Percentiles rank a stretch among this genome's conserved stretches.
phyloP scores from a whole-genome alignment of 1,140 invertebrate species.

The Cheumatopsyche charites region DNA sequence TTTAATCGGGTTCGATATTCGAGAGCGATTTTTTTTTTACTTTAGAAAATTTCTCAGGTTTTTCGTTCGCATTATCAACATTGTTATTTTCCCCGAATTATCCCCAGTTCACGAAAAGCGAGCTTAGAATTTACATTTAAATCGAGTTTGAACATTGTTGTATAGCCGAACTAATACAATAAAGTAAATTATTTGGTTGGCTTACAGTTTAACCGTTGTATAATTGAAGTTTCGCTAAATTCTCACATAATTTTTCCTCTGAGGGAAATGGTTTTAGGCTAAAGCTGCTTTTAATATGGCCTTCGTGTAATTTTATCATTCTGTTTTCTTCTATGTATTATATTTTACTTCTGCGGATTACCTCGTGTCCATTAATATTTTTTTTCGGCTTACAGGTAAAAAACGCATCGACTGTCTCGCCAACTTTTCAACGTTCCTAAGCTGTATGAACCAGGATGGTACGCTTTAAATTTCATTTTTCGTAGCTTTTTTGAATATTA shows the following conservation, averaged over 20 bases:
- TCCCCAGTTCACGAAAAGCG: neutral
- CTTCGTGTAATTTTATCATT: too few relatives aligned
- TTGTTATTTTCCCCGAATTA: neutral
- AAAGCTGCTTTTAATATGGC: neutral
- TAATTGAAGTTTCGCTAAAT: neutral
- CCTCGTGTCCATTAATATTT: slow-evolving; percentile 26
- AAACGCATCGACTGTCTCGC: slow-evolving; percentile 40
- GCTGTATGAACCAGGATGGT: slow-evolving; percentile 37
- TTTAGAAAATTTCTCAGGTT: neutral
- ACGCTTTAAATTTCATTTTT: slow-evolving; percentile 24
- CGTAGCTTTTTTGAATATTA: too few relatives aligned
- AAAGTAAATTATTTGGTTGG: too few relatives aligned
- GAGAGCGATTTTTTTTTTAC: neutral
- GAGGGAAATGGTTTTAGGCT: neutral
- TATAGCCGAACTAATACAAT: neutral
- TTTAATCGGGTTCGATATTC: slow-evolving; percentile 10
- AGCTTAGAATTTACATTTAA: slow-evolving; percentile 7
- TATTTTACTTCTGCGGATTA: slow-evolving; percentile 5
- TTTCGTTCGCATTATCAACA: neutral
- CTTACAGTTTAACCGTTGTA: slow-evolving; percentile 5
- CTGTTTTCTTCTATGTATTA: neutral
- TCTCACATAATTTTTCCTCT: slow-evolving; percentile 8
- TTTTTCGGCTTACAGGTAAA: slow-evolving; percentile 43
- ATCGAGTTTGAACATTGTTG: neutral
- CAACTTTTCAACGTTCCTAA: slow-evolving; percentile 39